phyloP scores from a whole-genome alignment of 2,113 vertebrate genomes.

The Pholis gunnellus region DNA sequence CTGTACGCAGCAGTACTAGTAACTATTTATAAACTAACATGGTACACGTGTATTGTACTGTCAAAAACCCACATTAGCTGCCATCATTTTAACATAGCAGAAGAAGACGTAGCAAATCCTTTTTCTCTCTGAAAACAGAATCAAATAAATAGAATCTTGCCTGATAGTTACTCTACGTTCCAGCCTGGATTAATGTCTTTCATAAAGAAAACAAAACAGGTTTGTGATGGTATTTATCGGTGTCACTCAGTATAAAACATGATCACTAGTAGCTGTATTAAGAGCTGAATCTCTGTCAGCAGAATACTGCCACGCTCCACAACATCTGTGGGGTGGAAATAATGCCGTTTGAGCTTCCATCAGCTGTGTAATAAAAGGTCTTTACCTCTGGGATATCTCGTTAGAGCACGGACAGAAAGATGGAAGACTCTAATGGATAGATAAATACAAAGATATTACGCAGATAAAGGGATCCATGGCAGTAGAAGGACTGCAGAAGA shows the following conservation, averaged over 20 bases:
- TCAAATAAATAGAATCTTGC: background rate
- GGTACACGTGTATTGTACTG: background rate
- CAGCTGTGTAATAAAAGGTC: background rate
- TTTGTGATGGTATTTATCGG: background rate
- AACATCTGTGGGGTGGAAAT: conserved; percentile 3
- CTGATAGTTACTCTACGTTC: background rate
- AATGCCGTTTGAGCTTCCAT: conserved; percentile 17
- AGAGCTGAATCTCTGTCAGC: background rate
- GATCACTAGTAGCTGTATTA: background rate
- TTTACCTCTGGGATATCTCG: conserved; percentile 12
- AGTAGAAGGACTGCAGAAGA: background rate
- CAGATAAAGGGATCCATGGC: background rate
- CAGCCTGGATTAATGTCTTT: background rate
- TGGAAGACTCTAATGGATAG: background rate
- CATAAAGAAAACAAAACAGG: background rate
- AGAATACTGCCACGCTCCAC: background rate
- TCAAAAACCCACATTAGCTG: background rate
- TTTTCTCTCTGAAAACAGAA: background rate
- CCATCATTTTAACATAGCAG: background rate
- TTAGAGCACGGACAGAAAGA: background rate
- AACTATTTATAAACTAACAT: background rate
- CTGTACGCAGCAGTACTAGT: background rate
- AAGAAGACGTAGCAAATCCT: background rate
- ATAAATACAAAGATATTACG: background rate
- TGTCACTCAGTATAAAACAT: background rate